These are phyloP conservation scores for Megalurothrips usitatus DNA, from an alignment of 2,888 invertebrate species.

Conservation along the genomic window DNA sequence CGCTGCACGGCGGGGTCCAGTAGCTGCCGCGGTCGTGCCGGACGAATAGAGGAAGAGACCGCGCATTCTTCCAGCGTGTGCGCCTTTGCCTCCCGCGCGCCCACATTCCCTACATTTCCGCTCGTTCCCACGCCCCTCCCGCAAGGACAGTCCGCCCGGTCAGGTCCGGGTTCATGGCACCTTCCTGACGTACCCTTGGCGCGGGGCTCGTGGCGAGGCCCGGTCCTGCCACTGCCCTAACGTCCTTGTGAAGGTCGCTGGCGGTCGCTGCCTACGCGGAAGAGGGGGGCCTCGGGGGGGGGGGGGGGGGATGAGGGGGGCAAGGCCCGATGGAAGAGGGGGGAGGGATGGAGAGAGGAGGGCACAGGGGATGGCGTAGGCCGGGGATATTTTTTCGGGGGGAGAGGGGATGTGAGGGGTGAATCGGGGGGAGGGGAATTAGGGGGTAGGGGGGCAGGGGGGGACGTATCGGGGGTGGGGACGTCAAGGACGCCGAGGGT, in stretches of 20 bases:
- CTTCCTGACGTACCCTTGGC: not conserved
- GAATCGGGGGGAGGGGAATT: too few species aligned
- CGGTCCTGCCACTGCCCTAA: not conserved
- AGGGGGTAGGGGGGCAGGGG: too few species aligned
- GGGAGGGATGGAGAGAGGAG: not conserved
- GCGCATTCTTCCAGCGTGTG: too few species aligned
- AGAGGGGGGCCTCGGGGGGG: not conserved
- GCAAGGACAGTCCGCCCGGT: not conserved
- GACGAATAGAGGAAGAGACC: too few species aligned
- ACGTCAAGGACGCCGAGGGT: too few species aligned
- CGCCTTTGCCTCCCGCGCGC: too few species aligned
- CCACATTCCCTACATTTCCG: too few species aligned
- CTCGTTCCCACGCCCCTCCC: too few species aligned
- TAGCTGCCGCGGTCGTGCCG: too few species aligned
- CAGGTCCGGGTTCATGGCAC: not conserved
- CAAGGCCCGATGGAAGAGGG: not conserved
- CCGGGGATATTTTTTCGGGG: not conserved
- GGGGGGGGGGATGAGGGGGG: not conserved
- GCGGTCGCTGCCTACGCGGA: not conserved
- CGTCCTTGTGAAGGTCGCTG: constrained; percentile 7
- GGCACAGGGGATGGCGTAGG: not conserved
- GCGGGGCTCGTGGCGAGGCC: not conserved
- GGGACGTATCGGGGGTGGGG: too few species aligned
- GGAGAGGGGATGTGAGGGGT: too few species aligned
- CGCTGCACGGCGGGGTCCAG: too few species aligned